These are phyloP conservation scores for Onychomys torridus DNA, from an alignment of 2,797 vertebrate genomes.

Conservation along the genomic window DNA sequence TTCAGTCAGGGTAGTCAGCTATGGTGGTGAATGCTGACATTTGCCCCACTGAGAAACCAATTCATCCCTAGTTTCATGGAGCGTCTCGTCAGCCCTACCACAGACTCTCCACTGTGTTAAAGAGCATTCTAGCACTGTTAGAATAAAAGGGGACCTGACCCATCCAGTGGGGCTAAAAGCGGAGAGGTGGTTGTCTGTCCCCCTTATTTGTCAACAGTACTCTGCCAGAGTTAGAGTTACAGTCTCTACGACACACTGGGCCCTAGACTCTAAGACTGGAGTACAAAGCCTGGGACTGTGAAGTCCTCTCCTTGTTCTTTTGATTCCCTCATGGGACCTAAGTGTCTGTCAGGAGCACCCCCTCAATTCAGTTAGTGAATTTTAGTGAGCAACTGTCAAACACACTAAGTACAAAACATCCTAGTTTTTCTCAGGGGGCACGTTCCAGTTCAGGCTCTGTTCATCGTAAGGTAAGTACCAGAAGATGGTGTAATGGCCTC, in stretches of 20 bases:
- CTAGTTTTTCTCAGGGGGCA: neutral
- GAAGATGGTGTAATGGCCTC: neutral
- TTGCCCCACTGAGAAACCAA: neutral
- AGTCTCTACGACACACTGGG: neutral
- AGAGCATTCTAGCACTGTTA: neutral
- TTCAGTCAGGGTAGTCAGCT: neutral
- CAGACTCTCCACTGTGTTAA: neutral
- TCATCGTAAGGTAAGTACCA: neutral
- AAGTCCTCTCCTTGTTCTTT: neutral
- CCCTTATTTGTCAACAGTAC: neutral
- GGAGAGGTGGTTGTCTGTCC: too few species aligned
- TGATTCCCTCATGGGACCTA: neutral
- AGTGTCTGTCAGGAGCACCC: neutral
- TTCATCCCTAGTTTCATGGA: neutral
- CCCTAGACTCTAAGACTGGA: neutral
- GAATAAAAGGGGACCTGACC: neutral
- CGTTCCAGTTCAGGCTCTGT: neutral
- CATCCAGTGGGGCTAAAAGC: accelerated
- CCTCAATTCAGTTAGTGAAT: neutral
- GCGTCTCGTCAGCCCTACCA: neutral
- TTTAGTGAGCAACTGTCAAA: neutral
- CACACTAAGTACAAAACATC: neutral
- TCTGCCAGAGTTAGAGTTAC: neutral
- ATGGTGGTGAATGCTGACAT: neutral
- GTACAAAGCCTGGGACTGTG: neutral